A percentile compares a stretch with the other conserved stretches of the same genome.
phyloP scores from a whole-genome alignment of 2,113 vertebrate genomes.

The Halcyon senegalensis region DNA sequence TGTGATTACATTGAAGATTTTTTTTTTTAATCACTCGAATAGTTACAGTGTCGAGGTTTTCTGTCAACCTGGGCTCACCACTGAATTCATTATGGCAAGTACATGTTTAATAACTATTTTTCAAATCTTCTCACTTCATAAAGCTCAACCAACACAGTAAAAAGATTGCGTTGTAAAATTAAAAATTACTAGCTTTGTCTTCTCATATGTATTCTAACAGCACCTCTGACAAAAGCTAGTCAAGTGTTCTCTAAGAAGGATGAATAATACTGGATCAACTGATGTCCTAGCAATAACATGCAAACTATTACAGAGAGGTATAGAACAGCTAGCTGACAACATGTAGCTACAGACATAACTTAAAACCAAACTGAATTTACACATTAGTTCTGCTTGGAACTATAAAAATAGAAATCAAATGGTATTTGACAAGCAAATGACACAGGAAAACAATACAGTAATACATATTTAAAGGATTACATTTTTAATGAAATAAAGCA shows the following conservation, averaged over 20 bases:
- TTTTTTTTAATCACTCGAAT: background rate
- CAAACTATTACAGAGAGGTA: background rate
- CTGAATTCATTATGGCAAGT: background rate
- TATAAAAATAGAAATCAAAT: background rate
- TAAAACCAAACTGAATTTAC: background rate
- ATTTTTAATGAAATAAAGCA: background rate
- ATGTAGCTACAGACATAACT: background rate
- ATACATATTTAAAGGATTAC: background rate
- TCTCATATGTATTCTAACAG: background rate
- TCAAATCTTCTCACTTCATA: background rate
- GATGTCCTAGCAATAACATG: background rate
- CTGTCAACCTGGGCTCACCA: background rate
- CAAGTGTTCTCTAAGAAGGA: background rate
- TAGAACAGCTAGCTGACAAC: background rate
- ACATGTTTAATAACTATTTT: background rate
- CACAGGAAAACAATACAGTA: background rate
- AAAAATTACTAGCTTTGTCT: background rate
- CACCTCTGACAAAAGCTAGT: background rate
- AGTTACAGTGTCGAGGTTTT: background rate
- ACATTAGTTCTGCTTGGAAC: background rate
- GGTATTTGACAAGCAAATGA: background rate
- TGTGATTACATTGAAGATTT: background rate
- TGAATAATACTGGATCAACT: background rate
- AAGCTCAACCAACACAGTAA: background rate
- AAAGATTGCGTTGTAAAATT: background rate